Evolutionary conservation across 2,113 vertebrate genomes (phyloP), one percentile per base, ranked within the genome.

Genomic region (Gobiocypris rarus): DNA sequence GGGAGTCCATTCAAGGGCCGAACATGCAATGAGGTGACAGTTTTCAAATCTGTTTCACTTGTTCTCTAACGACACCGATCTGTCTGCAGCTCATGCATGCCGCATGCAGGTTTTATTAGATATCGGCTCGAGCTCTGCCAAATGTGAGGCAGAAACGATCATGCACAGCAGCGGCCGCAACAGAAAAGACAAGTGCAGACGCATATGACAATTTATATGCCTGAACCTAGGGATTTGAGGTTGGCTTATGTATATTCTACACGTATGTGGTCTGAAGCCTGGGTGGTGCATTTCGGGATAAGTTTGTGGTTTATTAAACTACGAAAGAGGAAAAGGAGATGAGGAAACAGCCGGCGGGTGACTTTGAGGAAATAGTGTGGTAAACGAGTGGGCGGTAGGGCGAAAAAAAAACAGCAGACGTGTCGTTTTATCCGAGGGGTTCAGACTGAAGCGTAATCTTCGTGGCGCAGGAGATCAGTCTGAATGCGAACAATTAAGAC

Each of bases 41-140:
- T 91, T 92, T 90, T 88, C 52, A 85, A 90, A 89, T 91, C 87
- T 76, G 86, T 92, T 85, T 88, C 81, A 88, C 84, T 34, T 73
- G 73, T 85, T 14, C 83, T 75, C 59, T 58, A 59, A n/a, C 9
- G 22, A 87, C 84, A 87, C 59, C 9, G 71, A 80, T 82, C 75
- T 65, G 56, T 85, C 81, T 83, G 75, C 84, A 85, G 54, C 41
- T 75, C 84, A 61, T 50, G 56, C 69, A 22, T 28, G 59, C 31
- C 31, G 9, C 17, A 24, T 26, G 19, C 22, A 9, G 71, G 71
- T 83, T 86, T 77, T 82, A 75, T 85, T 69, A 76, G 81, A 84
- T 81, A 87, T 87, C 45, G 67, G 80, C 80, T 59, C 3, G 43
- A 87, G 83, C 87, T 80, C 65, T 85, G 86, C 83, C 89, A 91